Evolutionary conservation across 2,888 invertebrate genomes (phyloP), one percentile per base, ranked within the genome.

Genomic region (Rambutsinella grinnellia): DNA sequence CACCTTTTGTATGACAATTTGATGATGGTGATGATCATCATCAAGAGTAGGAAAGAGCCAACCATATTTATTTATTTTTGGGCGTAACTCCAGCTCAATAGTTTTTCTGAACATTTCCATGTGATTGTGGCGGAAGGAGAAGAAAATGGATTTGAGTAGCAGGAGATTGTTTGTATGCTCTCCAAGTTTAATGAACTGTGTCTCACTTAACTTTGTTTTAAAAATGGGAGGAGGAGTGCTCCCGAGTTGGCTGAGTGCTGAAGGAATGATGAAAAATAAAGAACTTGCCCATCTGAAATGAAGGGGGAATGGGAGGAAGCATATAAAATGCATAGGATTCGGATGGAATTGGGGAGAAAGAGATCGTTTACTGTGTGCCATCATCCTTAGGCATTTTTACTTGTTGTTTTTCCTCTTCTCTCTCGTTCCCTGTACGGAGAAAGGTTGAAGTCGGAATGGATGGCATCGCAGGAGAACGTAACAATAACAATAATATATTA

Each of bases 401-500:
- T 56, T 6, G 19, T 27, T 24, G 19, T 5, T 24, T 5, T 56
- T 21, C 19, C 56, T 56, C 3, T 49, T 5, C 15, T 8, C 26
- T 53, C 21, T 24, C 53, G 44, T 8, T 13, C 36, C 36, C 5
- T 5, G 36, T 8, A 36, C 6, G 36, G 36, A 36, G 5, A 36
- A 5, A 36, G 6, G 36, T 36, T 8, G 36, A 13, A 36, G 36
- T 36, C 36, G 13, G 36, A 36, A 36, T 36, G 36, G 36, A 36
- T 36, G 49, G 49, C 49, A 49, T 13, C 49, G n/a, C 13, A n/a
- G 6, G 49, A n/a, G 19, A 17, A 17, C 3, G 58, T 58, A 58
- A 58, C 58, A 58, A 58, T 58, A 58, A 58, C 58, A 58, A 58
- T 26, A 58, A 58, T 58, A 36, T 36, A 58, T 58, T 58, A 58